Base-by-base conservation (phyloP, 2,888 invertebrate genomes). In the Muscina levida region DNA sequence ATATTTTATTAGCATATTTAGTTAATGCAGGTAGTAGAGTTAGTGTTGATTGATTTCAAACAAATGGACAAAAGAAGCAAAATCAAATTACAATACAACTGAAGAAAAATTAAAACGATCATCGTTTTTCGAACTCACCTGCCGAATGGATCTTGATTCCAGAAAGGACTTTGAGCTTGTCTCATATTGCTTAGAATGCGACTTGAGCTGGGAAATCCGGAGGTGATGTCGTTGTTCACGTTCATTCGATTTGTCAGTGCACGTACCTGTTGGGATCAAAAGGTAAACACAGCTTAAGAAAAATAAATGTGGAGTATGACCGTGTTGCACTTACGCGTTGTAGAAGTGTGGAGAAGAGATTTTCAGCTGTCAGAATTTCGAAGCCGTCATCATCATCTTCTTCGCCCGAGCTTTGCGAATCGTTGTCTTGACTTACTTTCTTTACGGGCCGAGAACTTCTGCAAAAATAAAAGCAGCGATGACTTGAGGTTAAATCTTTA, bases 331-430 rank as follows among this genome's bases (percentile, higher is more conserved):
- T 87, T 90, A 97, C 97, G 91, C 97, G 92, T 84, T 96, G 95
- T 83, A 97, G 90, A 68, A 97, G 91, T 13, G 96, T 96, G 13
- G 97, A 96, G 91, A 97, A 97, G 70, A 97, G 92, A 89, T 96
- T 96, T 91, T 97, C 97, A 0, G 97, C 97, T 1, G 97, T 97
- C 85, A 97, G 93, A 85, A 97, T 94, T 89, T 97, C 97, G 92
- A 97, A 97, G 84, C 96, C 96, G 87, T 97, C 97, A 87, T 97
- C 97, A 31, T 84, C 84, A 88, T 96, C 97, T 83, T 95, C 95
- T 90, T 97, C 94, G 79, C 97, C 94, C 59, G 97, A 97, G 89
- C 97, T 97, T 83, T 96, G 93, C 81, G 97, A 97, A 91, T 97
- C 97, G 42, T 95, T 95, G 73, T 91, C 91, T 84, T 90, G 90